Conservation (phyloP, 2,113 vertebrate species). For the Sturnira hondurensis region DNA sequence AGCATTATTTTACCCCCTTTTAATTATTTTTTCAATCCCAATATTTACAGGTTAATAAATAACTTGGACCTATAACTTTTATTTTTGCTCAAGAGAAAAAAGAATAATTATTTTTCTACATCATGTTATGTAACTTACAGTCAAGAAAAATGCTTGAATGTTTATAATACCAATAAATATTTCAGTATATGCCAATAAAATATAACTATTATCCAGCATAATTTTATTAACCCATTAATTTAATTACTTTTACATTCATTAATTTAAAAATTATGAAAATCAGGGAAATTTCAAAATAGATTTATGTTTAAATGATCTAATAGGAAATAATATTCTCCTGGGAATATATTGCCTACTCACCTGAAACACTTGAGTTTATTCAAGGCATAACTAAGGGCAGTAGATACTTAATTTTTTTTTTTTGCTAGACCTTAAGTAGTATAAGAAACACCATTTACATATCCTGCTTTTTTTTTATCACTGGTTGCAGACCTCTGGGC, state of each 20-base stretch:
- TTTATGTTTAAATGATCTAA: neutral
- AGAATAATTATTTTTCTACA: neutral
- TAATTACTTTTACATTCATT: neutral
- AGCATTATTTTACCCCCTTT: neutral
- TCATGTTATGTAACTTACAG: neutral
- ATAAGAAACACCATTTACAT: neutral
- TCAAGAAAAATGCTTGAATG: neutral
- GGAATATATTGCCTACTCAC: neutral
- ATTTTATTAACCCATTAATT: neutral
- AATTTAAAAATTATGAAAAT: conserved; percentile 22
- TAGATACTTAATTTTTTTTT: neutral
- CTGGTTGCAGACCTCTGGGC: neutral
- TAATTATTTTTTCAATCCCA: neutral
- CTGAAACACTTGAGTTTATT: neutral
- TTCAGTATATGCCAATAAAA: neutral
- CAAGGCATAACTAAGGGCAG: neutral
- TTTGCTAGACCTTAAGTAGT: neutral
- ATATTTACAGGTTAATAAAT: neutral
- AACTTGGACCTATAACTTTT: neutral
- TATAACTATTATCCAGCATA: neutral
- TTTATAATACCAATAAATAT: neutral
- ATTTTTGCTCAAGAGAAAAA: neutral
- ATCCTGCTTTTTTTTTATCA: neutral
- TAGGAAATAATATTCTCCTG: neutral
- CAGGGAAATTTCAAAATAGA: neutral